Base-by-base conservation (phyloP, 2,888 invertebrate species). In the Platycheirus albimanus region DNA sequence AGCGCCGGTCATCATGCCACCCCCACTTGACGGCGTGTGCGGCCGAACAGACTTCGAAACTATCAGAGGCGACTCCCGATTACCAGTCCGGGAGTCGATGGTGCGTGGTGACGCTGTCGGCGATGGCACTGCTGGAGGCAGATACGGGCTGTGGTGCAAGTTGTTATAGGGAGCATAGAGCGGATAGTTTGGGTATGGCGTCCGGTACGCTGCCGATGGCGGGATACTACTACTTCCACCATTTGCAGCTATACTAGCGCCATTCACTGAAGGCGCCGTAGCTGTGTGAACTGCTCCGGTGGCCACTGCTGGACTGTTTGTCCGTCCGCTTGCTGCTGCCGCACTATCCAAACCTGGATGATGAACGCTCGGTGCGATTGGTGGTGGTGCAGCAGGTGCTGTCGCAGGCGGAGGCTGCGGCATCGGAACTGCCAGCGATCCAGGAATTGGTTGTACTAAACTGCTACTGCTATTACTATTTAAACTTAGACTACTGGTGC, bases 131-230 rank as follows among this genome's bases (percentile, higher is more conserved):
- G 92, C 91, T 36, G 93, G 92, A 33, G 93, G 92, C 86, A 95
- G 92, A 87, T 95, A 95, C 45, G 95, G 95, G 87, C 94, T 95
- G 90, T 95, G 94, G 90, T 94, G 94, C 90, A 95, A 94, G 70
- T 94, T 93, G 75, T 95, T 94, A 88, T 95, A 96, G 0, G 96
- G 96, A 11, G 96, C 94, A 88, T 96, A 96, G 83, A 96, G 92
- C 8, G 93, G 92, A 88, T 91, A 90, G 72, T 89, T 89, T 10
- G 93, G 92, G 88, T 91, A 91, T 36, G 89, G 87, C 70, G 89
- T 86, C 49, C 91, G 88, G 81, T 91, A 91, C 36, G 89, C 88
- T 41, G 89, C 87, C 33, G 90, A 87, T 69, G 89, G 89, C 51
- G 90, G 88, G 10, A 91, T 85, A 71, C 72, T 85, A 56, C 86